Evolutionary conservation across 1,140 invertebrate genomes (phyloP), one percentile per base, ranked within the genome.

Genomic region (Leptoteleia sp.): DNA sequence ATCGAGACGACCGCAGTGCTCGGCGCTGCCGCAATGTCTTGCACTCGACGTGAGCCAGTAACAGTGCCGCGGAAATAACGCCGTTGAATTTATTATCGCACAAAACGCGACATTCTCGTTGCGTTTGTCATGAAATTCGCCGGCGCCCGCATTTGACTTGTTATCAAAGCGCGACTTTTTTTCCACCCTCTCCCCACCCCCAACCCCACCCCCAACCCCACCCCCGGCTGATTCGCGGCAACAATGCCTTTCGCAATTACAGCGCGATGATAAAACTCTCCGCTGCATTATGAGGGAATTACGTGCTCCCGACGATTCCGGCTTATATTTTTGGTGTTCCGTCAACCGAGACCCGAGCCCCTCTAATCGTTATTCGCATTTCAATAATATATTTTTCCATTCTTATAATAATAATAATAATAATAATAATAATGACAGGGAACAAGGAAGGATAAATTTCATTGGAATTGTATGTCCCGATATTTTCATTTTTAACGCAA

Each of bases 1-100:
- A 76, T 80, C 64, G 64, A 65, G 72, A 76, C 61, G 52, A 71
- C 57, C 77, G 62, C 62, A 62, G 59, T 8, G 54, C 61, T 47
- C 40, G 43, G 48, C 33, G 52, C 27, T 52, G 55, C 70, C 65
- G 71, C 77, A 75, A 71, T 75, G 78, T 80, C 78, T 80, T 75
- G 71, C 29, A 25, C 62, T 37, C 78, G 67, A 72, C 72, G 67
- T 65, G 67, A 72, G 67, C 65, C 61, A 35, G 62, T 48, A 71
- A 79, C 77, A 43, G 22, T 62, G 70, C 43, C 77, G 71, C 61
- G 62, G 77, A 72, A 76, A 80, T 72, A 76, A 80, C 67, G 71
- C 29, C 52, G 54, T 42, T 70, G 71, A 72, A 80, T 80, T 76
- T 80, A 80, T 80, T 72, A 80, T 79, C 77, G 59, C 45, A 59